A percentile compares a stretch with the other conserved stretches of the same genome.
Conservation (phyloP, 2,888 invertebrate genomes). For the Holacanthella duospinosa region DNA sequence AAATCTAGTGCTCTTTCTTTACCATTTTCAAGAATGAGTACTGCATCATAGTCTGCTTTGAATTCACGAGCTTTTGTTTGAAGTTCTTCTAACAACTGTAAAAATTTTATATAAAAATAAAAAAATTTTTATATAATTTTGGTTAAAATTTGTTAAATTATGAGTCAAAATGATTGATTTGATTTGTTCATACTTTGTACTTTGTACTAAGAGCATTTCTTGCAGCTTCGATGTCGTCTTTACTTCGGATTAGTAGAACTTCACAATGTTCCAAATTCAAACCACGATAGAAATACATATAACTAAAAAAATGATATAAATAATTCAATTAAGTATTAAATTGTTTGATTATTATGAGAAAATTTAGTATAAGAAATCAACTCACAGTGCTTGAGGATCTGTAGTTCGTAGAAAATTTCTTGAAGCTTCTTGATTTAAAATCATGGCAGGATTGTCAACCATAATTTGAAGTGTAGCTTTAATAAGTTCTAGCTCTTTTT, state of each 20-base stretch:
- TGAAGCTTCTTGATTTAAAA: slow-evolving; percentile 15
- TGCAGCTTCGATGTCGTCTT: neutral
- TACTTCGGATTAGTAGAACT: neutral
- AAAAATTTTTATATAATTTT: neutral
- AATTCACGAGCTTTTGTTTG: neutral
- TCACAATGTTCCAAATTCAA: slow-evolving; percentile 6
- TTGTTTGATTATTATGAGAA: too few relatives aligned
- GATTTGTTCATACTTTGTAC: neutral
- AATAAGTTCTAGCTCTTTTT: slow-evolving; percentile 10
- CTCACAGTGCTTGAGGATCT: slow-evolving; percentile 8
- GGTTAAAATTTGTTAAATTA: neutral
- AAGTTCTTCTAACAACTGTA: slow-evolving; percentile 7
- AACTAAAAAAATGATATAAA: too few relatives aligned
- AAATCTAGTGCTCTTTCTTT: slow-evolving; percentile 5
- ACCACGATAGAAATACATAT: slow-evolving; percentile 9
- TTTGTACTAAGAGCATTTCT: neutral
- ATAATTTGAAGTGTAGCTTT: slow-evolving; percentile 14
- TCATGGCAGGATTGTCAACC: slow-evolving; percentile 14
- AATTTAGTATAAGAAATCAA: too few relatives aligned
- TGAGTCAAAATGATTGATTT: neutral
- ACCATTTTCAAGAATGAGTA: slow-evolving; percentile 1
- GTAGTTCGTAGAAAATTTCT: slow-evolving; percentile 12
- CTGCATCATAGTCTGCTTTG: slow-evolving; percentile 8
- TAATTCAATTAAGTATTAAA: neutral
- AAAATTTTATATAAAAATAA: neutral